These are phyloP conservation scores for Caenorhabditis sp. DNA, from an alignment of 2,888 invertebrate species.

Conservation along the genomic window DNA sequence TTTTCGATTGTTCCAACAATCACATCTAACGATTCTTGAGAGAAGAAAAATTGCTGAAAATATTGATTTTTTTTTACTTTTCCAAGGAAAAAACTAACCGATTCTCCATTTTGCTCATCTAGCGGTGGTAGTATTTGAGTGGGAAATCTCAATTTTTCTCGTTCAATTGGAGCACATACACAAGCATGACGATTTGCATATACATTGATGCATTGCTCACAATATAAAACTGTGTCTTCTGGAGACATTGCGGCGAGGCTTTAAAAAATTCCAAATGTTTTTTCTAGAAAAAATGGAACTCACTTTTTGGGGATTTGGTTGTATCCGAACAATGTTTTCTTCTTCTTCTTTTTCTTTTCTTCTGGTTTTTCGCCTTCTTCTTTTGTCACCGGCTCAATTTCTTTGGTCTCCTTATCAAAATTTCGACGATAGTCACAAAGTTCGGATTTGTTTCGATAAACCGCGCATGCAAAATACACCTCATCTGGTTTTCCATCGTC, in stretches of 20 bases:
- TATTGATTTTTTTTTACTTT: background rate
- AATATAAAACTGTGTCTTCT: conserved; percentile 42
- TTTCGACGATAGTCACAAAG: conserved; percentile 27
- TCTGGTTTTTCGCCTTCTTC: background rate
- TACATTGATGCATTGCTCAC: conserved; percentile 50
- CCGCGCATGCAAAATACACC: conserved; percentile 59
- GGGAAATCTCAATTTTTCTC: conserved; percentile 41
- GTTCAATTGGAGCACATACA: conserved; percentile 41
- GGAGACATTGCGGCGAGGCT: conserved; percentile 45
- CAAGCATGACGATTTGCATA: conserved; percentile 51
- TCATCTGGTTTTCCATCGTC: conserved; percentile 27
- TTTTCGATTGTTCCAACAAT: conserved; percentile 41
- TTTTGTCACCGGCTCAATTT: background rate
- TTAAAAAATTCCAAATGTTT: conserved; percentile 8
- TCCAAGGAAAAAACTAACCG: conserved; percentile 43
- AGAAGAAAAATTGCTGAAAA: conserved; percentile 66
- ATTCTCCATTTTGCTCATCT: conserved; percentile 55
- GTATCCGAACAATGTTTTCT: conserved; percentile 32
- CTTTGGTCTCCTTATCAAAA: conserved; percentile 18
- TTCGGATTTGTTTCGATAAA: conserved; percentile 45
- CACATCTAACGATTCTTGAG: conserved; percentile 55
- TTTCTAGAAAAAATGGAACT: conserved; percentile 1
- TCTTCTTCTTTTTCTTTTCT: conserved; percentile 10
- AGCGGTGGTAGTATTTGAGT: conserved; percentile 48
- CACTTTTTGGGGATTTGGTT: conserved; percentile 46